Evolutionary conservation across 2,888 invertebrate species (phyloP).

Genomic region (Eristalis tenax): DNA sequence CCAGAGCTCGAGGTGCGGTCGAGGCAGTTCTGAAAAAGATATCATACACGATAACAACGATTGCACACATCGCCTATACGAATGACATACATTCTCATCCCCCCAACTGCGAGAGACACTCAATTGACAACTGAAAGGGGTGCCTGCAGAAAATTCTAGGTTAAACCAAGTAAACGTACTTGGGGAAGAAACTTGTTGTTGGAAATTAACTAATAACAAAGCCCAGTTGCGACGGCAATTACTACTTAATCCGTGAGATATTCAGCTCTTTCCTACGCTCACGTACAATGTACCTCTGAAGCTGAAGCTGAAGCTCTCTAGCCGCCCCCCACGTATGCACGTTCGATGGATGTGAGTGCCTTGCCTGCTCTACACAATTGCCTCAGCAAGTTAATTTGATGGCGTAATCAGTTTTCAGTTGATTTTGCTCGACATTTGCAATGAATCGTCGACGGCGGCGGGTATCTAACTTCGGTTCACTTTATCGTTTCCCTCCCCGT

Average conservation of each 20-base stretch:
- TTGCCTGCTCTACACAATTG: conserved; percentile 24
- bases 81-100: conserved; percentile 60
- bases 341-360: not conserved
- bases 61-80: not conserved
- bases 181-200: not conserved
- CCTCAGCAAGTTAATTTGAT: conserved; percentile 55
- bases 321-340: not conserved
- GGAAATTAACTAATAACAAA: conserved; percentile 41
- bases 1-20: conserved; percentile 1
- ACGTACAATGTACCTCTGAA: not conserved
- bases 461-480: conserved; percentile 8
- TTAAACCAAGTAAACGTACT: conserved; percentile 20
- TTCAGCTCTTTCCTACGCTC: conserved; percentile 5
- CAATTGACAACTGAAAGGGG: not conserved
- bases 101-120: conserved; percentile 23
- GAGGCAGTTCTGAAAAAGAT: conserved; percentile 35
- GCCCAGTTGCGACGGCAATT: conserved; percentile 29
- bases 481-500: not conserved
- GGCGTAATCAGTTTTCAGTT: conserved; percentile 65
- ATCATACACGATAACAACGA: conserved; percentile 30
- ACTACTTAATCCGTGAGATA: conserved; percentile 48
- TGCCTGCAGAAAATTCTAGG: conserved; percentile 26
- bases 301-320: too few species aligned
- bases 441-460: conserved; percentile 20
- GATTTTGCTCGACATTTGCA: conserved; percentile 58